Conservation (phyloP, 2,113 vertebrate species). For the Emydocephalus ijimae region DNA sequence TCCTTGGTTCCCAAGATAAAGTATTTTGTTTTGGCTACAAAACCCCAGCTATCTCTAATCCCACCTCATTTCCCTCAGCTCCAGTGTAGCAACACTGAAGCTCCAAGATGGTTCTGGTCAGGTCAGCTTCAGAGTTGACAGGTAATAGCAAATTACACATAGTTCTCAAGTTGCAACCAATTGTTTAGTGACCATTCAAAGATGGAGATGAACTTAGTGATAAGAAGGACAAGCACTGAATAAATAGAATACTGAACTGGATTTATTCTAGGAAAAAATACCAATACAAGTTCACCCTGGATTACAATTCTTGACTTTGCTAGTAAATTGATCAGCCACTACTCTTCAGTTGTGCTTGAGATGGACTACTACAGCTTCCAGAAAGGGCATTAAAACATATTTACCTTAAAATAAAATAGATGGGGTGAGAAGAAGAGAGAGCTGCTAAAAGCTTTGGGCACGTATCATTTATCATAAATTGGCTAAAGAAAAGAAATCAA, state of each 20-base stretch:
- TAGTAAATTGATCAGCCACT: not conserved
- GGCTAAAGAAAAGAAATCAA: not conserved
- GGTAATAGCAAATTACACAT: too few relatives aligned
- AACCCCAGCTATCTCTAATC: too few relatives aligned
- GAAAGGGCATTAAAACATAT: not conserved
- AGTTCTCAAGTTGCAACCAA: too few relatives aligned
- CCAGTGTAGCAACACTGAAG: too few relatives aligned
- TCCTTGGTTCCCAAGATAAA: too few relatives aligned
- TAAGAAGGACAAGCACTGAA: not conserved
- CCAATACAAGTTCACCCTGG: not conserved
- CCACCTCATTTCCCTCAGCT: too few relatives aligned
- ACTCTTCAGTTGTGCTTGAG: not conserved
- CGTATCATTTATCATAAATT: not conserved
- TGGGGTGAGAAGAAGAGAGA: not conserved
- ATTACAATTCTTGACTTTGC: not conserved
- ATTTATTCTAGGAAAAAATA: not conserved
- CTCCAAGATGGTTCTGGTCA: too few relatives aligned
- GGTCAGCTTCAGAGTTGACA: too few relatives aligned
- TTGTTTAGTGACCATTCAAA: too few relatives aligned
- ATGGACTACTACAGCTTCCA: not conserved
- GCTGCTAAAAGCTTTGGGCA: not conserved
- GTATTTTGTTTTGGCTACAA: too few relatives aligned
- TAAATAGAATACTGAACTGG: not conserved
- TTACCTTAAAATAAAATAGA: not conserved
- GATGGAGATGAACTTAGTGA: not conserved